A percentile compares a stretch with the other conserved stretches of the same genome.
Evolutionary conservation across 2,888 invertebrate genomes (phyloP).

Genomic region (Drosophila paranaensis): DNA sequence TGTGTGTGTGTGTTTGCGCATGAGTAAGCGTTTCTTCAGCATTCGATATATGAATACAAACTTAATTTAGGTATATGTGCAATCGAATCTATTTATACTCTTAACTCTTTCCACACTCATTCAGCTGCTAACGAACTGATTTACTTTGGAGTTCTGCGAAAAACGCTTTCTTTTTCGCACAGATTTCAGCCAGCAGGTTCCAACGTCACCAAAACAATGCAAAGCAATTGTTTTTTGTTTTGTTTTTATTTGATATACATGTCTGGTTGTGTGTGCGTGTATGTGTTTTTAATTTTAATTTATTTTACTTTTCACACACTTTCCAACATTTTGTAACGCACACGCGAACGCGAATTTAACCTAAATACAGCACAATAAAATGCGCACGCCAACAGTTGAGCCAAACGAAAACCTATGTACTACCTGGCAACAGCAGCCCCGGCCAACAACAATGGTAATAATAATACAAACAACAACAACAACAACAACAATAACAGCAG

Average conservation of each 20-base stretch:
- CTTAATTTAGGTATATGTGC: slow-evolving; percentile 2
- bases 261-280: too few species aligned
- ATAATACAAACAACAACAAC: not conserved
- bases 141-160: slow-evolving; percentile 12
- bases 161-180: slow-evolving; percentile 66
- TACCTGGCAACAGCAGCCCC: slow-evolving; percentile 49
- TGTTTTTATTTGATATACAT: slow-evolving; percentile 13
- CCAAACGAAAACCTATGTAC: slow-evolving; percentile 46
- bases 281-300: slow-evolving; percentile 25
- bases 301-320: slow-evolving; percentile 72
- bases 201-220: slow-evolving; percentile 53
- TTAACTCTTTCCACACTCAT: slow-evolving; percentile 15
- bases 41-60: not conserved
- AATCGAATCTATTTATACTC: slow-evolving; percentile 47
- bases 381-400: slow-evolving; percentile 56
- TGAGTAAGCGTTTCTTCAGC: slow-evolving; percentile 47
- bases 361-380: slow-evolving; percentile 67
- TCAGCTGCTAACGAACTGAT: not conserved
- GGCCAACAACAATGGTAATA: slow-evolving; percentile 18
- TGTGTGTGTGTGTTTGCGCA: not conserved
- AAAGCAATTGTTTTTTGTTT: slow-evolving; percentile 38
- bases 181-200: slow-evolving; percentile 58
- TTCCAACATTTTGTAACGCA: slow-evolving; percentile 77
- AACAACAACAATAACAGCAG: slow-evolving; percentile 1
- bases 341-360: slow-evolving; percentile 80